phyloP scores from a whole-genome alignment of 1,140 invertebrate genomes.

The Limonius californicus region DNA sequence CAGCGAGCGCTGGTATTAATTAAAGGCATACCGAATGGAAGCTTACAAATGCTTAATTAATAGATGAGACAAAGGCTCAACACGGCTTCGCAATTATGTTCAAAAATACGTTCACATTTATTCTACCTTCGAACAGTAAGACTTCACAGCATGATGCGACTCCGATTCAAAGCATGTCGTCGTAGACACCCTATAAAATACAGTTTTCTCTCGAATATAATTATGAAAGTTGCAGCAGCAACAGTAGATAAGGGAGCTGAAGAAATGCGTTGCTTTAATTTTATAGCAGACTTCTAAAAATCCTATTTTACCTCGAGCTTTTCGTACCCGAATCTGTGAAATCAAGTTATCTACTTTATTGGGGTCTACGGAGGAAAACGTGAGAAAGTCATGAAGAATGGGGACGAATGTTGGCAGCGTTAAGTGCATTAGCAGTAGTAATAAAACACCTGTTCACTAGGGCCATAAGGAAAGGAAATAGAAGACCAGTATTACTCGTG shows the following conservation, averaged over 20 bases:
- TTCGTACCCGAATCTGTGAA: not conserved
- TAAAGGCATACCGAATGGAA: not conserved
- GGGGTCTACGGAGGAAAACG: not conserved
- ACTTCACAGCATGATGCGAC: not conserved
- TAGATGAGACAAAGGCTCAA: not conserved
- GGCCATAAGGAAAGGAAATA: too few relatives aligned
- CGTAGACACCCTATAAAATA: not conserved
- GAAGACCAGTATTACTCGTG: too few relatives aligned
- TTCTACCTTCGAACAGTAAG: not conserved
- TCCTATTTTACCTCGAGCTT: not conserved
- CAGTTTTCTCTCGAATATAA: not conserved
- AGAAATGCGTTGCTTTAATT: not conserved
- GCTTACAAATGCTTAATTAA: not conserved
- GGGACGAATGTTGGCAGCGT: not conserved
- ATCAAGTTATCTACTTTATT: not conserved
- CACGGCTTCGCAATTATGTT: not conserved
- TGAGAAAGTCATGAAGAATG: not conserved
- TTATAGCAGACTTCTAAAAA: not conserved
- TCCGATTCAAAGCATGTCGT: too few relatives aligned
- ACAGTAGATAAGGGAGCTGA: too few relatives aligned
- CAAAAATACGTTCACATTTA: not conserved
- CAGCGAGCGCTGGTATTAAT: not conserved
- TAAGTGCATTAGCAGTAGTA: not conserved
- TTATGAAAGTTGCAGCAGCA: not conserved
- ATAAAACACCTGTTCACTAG: too few relatives aligned